Base-by-base conservation (phyloP, 2,797 vertebrate genomes). In the Sphenopsis melanotis region DNA sequence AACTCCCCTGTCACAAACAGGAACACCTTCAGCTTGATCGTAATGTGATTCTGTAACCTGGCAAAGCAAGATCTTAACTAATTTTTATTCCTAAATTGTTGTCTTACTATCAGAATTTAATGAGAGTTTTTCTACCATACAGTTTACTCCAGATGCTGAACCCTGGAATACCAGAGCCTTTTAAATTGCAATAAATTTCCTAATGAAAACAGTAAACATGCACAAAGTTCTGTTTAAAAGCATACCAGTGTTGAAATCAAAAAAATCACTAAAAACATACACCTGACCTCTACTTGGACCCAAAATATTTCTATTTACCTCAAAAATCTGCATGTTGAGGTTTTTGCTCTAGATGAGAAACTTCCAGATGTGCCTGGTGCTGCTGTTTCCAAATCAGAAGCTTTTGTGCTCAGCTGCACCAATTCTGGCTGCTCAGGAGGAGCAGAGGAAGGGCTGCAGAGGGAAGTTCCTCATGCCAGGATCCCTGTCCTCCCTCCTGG, bases 171-270 rank as follows among this genome's bases (percentile, higher is more conserved):
- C 12, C 32, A 18, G 0, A 7, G 30, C 11, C 6, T 12, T 21
- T 19, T 24, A 41, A 66, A 55, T 15, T 3, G 19, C 26, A 87
- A 9, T 22, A 17, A 64, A 32, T 24, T 47, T 55, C 71, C 46
- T 26, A 19, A 60, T 11, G 10, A 12, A 77, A 71, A 30, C 0
- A 42, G 12, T 1, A 21, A 26, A 39, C 1, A 0, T 0, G 1
- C 13, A 27, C 23, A 10, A 27, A 61, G 21, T 18, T 56, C 4
- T 32, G 10, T 53, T 56, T 21, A 30, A 18, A 61, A 76, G 9
- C 7, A 23, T 0, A 5, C 2, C n/a, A 15, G 27, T 53, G 7
- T 9, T 23, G 15, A 12, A 44, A 18, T 76, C 0, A 24, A 59
- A 41, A 61, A 64, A 34, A 22, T 18, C 34, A 15, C 37, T 36